phyloP scores from a whole-genome alignment of 2,113 vertebrate species.

The Neotoma lepida region DNA sequence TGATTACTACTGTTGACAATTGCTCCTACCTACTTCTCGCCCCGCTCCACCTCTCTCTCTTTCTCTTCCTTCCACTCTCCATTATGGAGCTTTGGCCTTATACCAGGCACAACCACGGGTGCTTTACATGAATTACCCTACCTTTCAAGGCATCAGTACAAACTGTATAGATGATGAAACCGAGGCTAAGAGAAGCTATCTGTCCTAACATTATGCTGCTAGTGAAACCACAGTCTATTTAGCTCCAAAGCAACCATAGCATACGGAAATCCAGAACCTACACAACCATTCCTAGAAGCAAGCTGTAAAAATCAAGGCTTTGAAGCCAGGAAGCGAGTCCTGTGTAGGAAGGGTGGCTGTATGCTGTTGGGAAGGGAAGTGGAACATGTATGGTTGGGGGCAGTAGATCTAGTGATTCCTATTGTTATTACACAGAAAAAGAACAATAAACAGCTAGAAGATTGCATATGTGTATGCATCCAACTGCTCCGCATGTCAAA shows the following conservation, averaged over 20 bases:
- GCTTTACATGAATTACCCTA: slow-evolving; percentile 2
- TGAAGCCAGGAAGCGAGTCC: not conserved
- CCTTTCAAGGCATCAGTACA: not conserved
- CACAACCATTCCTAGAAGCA: not conserved
- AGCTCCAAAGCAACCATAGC: not conserved
- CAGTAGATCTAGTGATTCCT: slow-evolving; percentile 17
- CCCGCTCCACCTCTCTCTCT: not conserved
- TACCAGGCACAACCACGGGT: not conserved
- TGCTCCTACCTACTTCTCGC: not conserved
- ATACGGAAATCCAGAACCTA: not conserved
- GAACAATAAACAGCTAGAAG: slow-evolving; percentile 28
- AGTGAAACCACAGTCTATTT: not conserved
- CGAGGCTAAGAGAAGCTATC: not conserved
- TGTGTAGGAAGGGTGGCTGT: slow-evolving; percentile 1
- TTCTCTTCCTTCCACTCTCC: not conserved
- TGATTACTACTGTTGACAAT: not conserved
- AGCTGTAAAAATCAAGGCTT: not conserved
- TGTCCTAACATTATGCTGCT: not conserved
- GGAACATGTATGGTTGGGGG: not conserved
- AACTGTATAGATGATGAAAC: slow-evolving; percentile 37
- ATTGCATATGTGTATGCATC: not conserved
- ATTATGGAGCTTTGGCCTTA: slow-evolving; percentile 25
- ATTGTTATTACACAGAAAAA: slow-evolving; percentile 28
- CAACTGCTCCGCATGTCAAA: slow-evolving; percentile 27
- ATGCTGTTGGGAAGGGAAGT: slow-evolving; percentile 29